Evolutionary conservation across 1,140 invertebrate genomes (phyloP).

Genomic region (Onthophagus taurus): DNA sequence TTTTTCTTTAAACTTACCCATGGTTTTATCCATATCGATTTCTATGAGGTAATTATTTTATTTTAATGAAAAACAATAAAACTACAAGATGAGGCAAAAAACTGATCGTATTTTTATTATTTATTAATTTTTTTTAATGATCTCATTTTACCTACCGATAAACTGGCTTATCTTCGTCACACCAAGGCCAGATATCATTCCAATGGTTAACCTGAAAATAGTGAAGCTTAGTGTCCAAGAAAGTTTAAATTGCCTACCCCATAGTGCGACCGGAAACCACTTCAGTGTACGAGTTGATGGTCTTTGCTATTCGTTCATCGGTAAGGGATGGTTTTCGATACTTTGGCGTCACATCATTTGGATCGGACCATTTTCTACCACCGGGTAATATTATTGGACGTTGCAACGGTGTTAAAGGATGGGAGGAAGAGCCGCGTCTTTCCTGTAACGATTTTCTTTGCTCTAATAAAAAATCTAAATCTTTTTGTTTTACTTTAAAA

Average conservation of each 20-base stretch:
- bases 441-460: slow-evolving; percentile 6
- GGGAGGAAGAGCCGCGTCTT: slow-evolving; percentile 8
- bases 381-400: slow-evolving; percentile 54
- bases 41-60: too few relatives aligned
- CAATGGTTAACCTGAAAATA: slow-evolving; percentile 43
- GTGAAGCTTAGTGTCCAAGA: slow-evolving; percentile 27
- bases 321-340: slow-evolving; percentile 42
- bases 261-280: slow-evolving; percentile 63
- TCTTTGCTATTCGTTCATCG: slow-evolving; percentile 67
- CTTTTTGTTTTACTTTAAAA: too few relatives aligned
- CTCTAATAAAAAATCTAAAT: slow-evolving; percentile 8
- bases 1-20: too few relatives aligned
- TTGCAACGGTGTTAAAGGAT: slow-evolving; percentile 18
- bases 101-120: too few relatives aligned
- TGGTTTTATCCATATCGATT: too few relatives aligned
- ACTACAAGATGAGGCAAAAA: too few relatives aligned
- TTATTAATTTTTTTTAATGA: too few relatives aligned
- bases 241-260: slow-evolving; percentile 46
- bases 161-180: slow-evolving; percentile 36
- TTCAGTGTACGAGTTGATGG: slow-evolving; percentile 62
- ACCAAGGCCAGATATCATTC: slow-evolving; percentile 45
- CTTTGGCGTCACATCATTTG: slow-evolving; percentile 51
- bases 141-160: slow-evolving; percentile 45
- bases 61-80: too few relatives aligned
- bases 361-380: slow-evolving; percentile 62